Percentiles rank a stretch among this genome's conserved stretches.
These are phyloP conservation scores for Corythornis vintsioides DNA, from an alignment of 2,113 vertebrate species.

Conservation along the genomic window DNA sequence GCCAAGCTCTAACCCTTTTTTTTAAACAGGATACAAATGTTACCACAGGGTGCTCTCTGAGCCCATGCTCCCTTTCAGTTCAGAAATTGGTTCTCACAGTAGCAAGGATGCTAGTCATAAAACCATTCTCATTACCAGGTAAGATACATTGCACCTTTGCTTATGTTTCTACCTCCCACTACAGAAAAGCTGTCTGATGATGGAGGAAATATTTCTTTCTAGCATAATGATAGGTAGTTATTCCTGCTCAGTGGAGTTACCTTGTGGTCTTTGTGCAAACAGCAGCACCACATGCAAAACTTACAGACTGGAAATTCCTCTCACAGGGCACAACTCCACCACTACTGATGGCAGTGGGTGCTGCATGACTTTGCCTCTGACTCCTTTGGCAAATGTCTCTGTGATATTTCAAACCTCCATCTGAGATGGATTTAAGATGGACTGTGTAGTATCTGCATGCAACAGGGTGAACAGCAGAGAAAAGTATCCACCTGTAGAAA, in stretches of 20 bases:
- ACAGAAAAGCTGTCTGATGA: neutral
- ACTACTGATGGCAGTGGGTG: neutral
- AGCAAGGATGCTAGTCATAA: neutral
- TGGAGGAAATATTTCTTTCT: neutral
- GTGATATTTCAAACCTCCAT: neutral
- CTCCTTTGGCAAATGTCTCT: neutral
- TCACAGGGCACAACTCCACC: neutral
- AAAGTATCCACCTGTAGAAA: neutral
- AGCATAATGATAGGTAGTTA: neutral
- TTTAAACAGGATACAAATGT: neutral
- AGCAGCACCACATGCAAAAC: neutral
- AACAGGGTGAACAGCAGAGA: neutral
- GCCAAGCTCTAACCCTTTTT: neutral
- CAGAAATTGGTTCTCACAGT: neutral
- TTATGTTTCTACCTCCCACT: neutral
- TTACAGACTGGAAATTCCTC: neutral
- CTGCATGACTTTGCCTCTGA: neutral
- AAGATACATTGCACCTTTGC: neutral
- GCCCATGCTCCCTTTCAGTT: neutral
- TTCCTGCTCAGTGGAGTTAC: neutral
- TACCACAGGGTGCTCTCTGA: neutral
- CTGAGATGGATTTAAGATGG: neutral
- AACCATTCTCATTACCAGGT: neutral
- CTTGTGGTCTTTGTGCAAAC: neutral
- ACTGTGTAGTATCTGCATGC: neutral